Evolutionary conservation across 2,113 vertebrate genomes (phyloP).

Genomic region (Sula dactylatra): DNA sequence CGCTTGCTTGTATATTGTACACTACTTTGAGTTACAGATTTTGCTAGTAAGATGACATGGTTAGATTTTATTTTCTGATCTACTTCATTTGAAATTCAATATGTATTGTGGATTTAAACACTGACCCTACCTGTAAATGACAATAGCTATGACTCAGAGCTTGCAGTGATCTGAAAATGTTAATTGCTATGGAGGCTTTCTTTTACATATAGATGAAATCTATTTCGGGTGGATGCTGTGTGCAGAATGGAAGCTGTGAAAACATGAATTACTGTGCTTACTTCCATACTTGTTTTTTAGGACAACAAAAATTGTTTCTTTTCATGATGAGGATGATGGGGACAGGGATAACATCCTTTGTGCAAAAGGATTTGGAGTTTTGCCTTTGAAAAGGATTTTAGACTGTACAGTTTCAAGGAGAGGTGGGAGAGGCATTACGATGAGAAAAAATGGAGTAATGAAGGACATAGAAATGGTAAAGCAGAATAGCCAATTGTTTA

Average conservation of each 20-base stretch:
- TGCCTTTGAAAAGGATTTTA: not conserved
- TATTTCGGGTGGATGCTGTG: not conserved
- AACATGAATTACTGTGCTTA: not conserved
- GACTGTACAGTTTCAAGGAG: not conserved
- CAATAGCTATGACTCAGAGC: not conserved
- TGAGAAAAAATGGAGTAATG: not conserved
- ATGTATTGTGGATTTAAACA: not conserved
- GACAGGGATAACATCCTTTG: not conserved
- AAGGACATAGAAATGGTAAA: not conserved
- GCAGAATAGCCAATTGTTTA: not conserved
- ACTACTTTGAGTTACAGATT: not conserved
- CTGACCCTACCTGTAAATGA: not conserved
- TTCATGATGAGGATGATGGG: not conserved
- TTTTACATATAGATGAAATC: not conserved
- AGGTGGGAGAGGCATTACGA: not conserved
- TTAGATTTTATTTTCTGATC: not conserved
- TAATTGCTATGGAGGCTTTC: not conserved
- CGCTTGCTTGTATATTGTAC: not conserved
- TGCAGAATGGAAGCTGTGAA: not conserved
- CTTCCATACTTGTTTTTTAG: not conserved
- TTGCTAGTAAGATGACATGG: constrained; percentile 1
- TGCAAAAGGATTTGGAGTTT: not conserved
- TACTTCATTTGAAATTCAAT: not conserved
- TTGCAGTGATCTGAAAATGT: not conserved
- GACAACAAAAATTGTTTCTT: not conserved